These are phyloP conservation scores for Diacarnus erythraeanus DNA, from an alignment of 37 sponge, comb jelly and placozoan species.

Conservation along the genomic window DNA sequence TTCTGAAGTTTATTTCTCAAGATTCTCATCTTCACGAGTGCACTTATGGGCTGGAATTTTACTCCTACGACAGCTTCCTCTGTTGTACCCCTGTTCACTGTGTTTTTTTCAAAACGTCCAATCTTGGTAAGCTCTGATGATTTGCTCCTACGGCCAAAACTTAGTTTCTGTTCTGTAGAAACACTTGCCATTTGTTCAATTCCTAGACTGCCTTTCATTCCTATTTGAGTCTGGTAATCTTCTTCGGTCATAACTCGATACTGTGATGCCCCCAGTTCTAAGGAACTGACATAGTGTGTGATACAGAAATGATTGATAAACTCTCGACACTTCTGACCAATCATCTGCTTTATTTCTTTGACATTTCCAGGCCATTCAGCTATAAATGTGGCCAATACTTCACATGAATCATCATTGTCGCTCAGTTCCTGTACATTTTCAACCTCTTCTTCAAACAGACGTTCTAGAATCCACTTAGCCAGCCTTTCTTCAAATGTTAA, in stretches of 20 bases:
- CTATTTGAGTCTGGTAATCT: slow-evolving; percentile 31
- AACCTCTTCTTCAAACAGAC: neutral
- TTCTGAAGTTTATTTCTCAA: slow-evolving; percentile 13
- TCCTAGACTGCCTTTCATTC: slow-evolving; percentile 18
- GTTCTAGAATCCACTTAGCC: slow-evolving; percentile 51
- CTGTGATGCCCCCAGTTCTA: slow-evolving; percentile 62
- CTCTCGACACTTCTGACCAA: slow-evolving; percentile 19
- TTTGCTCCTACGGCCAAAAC: slow-evolving; percentile 8
- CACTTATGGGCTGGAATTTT: slow-evolving; percentile 42
- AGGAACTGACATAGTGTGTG: slow-evolving; percentile 65
- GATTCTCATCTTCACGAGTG: slow-evolving; percentile 5
- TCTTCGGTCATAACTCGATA: slow-evolving; percentile 47
- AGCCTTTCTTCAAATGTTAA: slow-evolving; percentile 57
- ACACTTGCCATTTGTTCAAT: slow-evolving; percentile 28
- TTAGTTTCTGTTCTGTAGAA: neutral
- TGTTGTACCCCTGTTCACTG: slow-evolving; percentile 52
- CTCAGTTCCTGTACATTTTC: neutral
- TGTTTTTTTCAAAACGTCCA: slow-evolving; percentile 25
- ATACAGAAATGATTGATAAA: slow-evolving; percentile 52
- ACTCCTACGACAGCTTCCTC: slow-evolving; percentile 65
- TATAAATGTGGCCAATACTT: neutral
- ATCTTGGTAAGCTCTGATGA: slow-evolving; percentile 30
- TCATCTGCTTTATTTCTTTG: neutral
- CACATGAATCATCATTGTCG: neutral
- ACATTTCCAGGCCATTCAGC: neutral